These are phyloP conservation scores for Podocnemis expansa DNA, from an alignment of 2,113 vertebrate species.

Conservation along the genomic window DNA sequence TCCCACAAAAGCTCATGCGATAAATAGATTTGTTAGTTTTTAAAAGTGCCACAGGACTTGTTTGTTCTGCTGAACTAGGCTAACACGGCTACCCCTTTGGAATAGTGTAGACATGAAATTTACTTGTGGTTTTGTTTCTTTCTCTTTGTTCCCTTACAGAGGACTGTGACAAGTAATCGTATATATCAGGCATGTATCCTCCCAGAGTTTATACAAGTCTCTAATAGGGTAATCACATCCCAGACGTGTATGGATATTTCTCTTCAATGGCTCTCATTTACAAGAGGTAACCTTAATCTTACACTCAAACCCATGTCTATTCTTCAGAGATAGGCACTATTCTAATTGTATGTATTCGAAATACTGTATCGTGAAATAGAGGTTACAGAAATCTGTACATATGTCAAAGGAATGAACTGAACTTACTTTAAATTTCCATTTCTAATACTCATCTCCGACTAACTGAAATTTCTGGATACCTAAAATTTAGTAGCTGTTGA, in stretches of 20 bases:
- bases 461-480: neutral
- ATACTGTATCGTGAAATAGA: neutral
- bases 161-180: neutral
- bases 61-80: too few species aligned
- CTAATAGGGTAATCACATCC: neutral
- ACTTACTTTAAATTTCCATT: neutral
- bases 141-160: neutral
- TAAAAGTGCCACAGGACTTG: too few species aligned
- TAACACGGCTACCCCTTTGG: too few species aligned
- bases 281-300: neutral
- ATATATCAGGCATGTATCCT: fast-evolving
- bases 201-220: fast-evolving
- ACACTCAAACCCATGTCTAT: neutral
- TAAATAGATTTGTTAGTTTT: too few species aligned
- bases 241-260: neutral
- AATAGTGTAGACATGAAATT: too few species aligned
- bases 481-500: neutral
- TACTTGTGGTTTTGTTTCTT: neutral
- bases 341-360: neutral
- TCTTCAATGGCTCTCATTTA: neutral
- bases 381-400: neutral
- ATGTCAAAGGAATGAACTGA: fast-evolving
- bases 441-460: neutral
- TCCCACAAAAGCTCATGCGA: too few species aligned
- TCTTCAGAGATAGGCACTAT: neutral